Conservation (phyloP, 1,140 invertebrate species). For the Semibalanus balanoides region DNA sequence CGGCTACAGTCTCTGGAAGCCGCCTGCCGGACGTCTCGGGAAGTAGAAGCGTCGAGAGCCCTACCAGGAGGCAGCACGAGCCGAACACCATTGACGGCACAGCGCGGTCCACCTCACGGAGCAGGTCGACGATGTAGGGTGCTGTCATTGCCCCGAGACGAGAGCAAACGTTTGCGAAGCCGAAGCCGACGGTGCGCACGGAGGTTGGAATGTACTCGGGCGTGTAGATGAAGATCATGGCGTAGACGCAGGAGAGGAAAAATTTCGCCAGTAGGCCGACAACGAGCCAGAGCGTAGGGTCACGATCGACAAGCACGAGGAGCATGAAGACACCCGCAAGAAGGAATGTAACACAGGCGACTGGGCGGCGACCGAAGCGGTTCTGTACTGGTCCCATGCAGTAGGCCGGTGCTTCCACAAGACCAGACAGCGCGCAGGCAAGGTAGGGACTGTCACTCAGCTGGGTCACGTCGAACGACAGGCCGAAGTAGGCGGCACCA, state of each 20-base stretch:
- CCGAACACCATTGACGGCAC: constrained; percentile 27
- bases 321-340: constrained; percentile 18
- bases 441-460: constrained; percentile 26
- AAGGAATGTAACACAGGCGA: constrained; percentile 31
- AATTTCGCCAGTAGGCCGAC: constrained; percentile 32
- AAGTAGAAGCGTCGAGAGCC: constrained; percentile 23
- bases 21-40: constrained; percentile 26
- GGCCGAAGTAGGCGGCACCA: constrained; percentile 51
- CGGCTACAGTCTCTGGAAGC: constrained; percentile 27
- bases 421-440: constrained; percentile 1
- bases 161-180: constrained; percentile 29
- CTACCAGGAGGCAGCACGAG: constrained; percentile 22
- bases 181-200: constrained; percentile 32
- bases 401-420: constrained; percentile 18
- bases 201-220: constrained; percentile 36
- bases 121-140: constrained; percentile 25
- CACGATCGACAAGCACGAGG: constrained; percentile 6
- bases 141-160: constrained; percentile 33
- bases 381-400: background rate
- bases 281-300: constrained; percentile 7
- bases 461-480: constrained; percentile 60
- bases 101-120: constrained; percentile 14
- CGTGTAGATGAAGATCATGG: constrained; percentile 31
- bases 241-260: constrained; percentile 29
- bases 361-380: background rate